Evolutionary conservation across 2,888 invertebrate species (phyloP).

Genomic region (Iselma pallidipennis): DNA sequence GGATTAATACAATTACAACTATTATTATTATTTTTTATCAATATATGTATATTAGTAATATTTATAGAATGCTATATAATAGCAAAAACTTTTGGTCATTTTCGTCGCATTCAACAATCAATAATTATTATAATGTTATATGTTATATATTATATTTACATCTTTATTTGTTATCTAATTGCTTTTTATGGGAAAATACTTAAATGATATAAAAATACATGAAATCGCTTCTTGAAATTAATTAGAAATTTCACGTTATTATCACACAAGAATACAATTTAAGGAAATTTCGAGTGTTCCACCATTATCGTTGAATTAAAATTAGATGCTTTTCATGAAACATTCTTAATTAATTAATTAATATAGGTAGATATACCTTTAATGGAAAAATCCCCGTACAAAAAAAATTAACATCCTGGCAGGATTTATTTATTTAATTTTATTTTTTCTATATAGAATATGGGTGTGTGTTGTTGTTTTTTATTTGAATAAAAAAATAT

Average conservation of each 20-base stretch:
- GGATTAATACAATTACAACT: not conserved
- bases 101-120: slow-evolving; percentile 18
- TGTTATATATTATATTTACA: not conserved
- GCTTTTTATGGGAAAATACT: slow-evolving; percentile 20
- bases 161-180: not conserved
- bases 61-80: slow-evolving; percentile 22
- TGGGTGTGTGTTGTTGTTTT: no score
- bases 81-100: slow-evolving; percentile 26
- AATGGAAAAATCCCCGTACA: no score
- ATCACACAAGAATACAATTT: slow-evolving; percentile 35
- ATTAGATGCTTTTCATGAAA: no score
- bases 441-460: no score
- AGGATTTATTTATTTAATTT: slow-evolving; percentile 20
- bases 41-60: slow-evolving; percentile 10
- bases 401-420: slow-evolving; percentile 15
- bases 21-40: no score
- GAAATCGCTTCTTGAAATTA: slow-evolving; percentile 28
- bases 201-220: slow-evolving; percentile 38
- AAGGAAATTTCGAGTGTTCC: no score
- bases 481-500: no score
- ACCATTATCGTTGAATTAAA: no score
- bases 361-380: no score
- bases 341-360: no score
- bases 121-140: slow-evolving; percentile 9
- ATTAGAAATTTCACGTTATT: slow-evolving; percentile 11